Base-by-base conservation (phyloP, 2,888 invertebrate genomes). In the Xestoiulus laeticollis region DNA sequence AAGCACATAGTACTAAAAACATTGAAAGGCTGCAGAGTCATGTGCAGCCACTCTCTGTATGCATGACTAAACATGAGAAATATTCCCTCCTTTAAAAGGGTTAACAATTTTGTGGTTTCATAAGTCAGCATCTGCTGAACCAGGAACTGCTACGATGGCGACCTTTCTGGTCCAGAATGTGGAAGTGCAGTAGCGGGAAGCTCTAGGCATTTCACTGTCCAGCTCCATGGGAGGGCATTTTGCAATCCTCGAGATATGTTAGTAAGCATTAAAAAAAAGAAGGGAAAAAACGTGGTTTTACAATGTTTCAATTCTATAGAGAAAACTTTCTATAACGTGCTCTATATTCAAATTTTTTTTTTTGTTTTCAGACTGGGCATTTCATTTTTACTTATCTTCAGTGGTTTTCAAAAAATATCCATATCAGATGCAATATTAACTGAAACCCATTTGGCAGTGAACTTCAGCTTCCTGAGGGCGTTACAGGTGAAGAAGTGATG, bases 191-290 rank as follows among this genome's bases (percentile, higher is more conserved):
- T 68, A 68, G 68, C 68, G 68, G 26, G 26, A 22, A 68, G 78
- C 78, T 30, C 14, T 30, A 78, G 78, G 78, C 78, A 78, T 78
- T 30, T 5, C 78, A 78, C 30, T 78, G 78, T 78, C 78, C 30
- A 78, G 30, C 78, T 30, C 78, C 78, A 78, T 78, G 78, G 78
- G 78, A 78, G 78, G 78, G 30, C 78, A 78, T 78, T 30, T 78
- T 78, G 30, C 30, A 78, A 26, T 30, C 78, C 78, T 30, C 78
- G 30, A 78, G 30, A 30, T 78, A 78, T 30, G 30, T 78, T 14
- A 78, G 78, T 14, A 30, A 78, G 78, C 30, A 78, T 30, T 14
- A 16, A 78, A 30, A 59, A 68, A 68, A 68, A 26, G 8, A 44
- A 44, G 10, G n/a, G 1, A 26, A 68, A 68, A 68, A 68, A 26